These are phyloP conservation scores for Neotragus pygmaeus DNA, from an alignment of 2,113 vertebrate species.

Conservation along the genomic window DNA sequence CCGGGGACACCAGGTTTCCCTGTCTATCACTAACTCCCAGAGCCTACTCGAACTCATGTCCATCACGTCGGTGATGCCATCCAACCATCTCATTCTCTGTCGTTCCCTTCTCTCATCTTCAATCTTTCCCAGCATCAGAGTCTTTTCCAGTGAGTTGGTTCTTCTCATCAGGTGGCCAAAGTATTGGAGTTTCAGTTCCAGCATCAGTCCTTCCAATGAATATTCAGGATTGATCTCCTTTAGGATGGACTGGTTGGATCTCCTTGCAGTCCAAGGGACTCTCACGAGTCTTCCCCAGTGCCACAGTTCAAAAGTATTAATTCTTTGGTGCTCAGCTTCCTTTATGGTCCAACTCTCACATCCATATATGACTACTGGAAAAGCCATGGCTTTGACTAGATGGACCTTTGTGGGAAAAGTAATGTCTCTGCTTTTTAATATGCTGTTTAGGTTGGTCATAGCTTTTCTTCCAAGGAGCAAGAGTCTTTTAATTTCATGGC, in stretches of 20 bases:
- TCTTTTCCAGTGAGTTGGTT: background rate
- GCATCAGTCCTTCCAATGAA: background rate
- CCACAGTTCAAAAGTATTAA: background rate
- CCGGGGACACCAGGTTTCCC: background rate
- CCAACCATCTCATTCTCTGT: background rate
- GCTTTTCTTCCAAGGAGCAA: background rate
- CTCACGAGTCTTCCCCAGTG: background rate
- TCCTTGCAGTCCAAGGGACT: background rate
- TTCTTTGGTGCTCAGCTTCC: fast-evolving
- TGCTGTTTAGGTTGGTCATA: background rate
- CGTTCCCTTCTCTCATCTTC: background rate
- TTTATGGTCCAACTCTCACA: background rate
- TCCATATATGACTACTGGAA: background rate
- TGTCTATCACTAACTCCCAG: background rate
- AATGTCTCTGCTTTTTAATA: background rate
- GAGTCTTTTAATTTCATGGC: background rate
- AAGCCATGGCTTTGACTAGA: background rate
- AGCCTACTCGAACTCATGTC: background rate
- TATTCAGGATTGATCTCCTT: background rate
- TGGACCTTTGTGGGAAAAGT: background rate
- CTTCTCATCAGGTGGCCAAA: background rate
- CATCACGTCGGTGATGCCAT: background rate
- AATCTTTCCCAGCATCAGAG: background rate
- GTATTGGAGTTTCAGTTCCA: background rate
- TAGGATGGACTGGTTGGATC: background rate